phyloP scores from a whole-genome alignment of 2,113 vertebrate species.

The Xerus inauris region DNA sequence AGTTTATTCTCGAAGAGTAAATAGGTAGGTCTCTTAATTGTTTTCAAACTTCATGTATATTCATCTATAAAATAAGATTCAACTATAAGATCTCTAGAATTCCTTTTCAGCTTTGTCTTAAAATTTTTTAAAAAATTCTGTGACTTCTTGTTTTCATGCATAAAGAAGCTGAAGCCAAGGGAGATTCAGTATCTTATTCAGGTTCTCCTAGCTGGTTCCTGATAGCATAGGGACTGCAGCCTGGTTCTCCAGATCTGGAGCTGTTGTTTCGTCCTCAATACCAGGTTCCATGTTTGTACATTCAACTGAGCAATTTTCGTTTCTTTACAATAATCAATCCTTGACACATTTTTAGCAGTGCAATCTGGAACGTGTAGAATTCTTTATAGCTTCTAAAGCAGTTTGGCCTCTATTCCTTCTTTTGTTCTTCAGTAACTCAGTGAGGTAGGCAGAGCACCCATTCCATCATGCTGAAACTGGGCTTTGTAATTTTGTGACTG shows the following conservation, averaged over 20 bases:
- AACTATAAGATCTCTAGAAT: not conserved
- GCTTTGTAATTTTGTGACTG: not conserved
- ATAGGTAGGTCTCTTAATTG: not conserved
- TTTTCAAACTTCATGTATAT: not conserved
- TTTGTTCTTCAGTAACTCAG: not conserved
- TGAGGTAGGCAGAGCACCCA: not conserved
- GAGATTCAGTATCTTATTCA: not conserved
- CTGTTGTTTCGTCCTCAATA: not conserved
- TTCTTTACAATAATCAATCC: not conserved
- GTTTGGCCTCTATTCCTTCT: not conserved
- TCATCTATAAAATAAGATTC: not conserved
- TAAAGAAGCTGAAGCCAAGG: not conserved
- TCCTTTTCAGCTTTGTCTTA: conserved; percentile 13
- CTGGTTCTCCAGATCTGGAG: not conserved
- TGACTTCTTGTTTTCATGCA: conserved; percentile 31
- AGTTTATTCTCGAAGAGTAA: not conserved
- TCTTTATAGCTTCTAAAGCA: not conserved
- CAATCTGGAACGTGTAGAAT: not conserved
- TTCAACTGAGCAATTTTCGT: not conserved
- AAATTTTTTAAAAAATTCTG: not conserved
- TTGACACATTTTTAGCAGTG: not conserved
- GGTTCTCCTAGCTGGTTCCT: not conserved
- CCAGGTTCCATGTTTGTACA: not conserved
- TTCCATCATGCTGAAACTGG: not conserved
- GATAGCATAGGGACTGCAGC: not conserved